Conservation (phyloP, 2,797 vertebrate species). For the Psittacula echo region DNA sequence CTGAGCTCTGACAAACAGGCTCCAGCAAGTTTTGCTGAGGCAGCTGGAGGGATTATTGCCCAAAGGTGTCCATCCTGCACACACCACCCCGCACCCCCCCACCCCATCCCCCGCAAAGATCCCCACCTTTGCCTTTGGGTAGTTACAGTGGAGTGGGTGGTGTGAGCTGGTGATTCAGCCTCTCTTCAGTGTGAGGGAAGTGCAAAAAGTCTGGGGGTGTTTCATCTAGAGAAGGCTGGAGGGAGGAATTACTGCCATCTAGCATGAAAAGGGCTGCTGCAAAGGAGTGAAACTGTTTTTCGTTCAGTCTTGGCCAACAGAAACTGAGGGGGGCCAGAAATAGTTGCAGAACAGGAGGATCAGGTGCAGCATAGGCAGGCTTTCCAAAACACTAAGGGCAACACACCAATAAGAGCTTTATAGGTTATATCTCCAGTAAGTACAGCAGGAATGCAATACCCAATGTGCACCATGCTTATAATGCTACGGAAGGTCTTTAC, state of each 20-base stretch:
- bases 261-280: not conserved
- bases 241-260: not conserved
- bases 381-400: not conserved
- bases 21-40: not conserved
- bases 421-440: not conserved
- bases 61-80: no score
- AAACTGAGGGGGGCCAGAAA: not conserved
- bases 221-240: not conserved
- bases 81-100: accelerated
- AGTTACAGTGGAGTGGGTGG: not conserved
- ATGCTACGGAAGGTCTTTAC: not conserved
- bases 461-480: not conserved
- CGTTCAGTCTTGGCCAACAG: not conserved
- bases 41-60: not conserved
- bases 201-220: not conserved
- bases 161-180: not conserved
- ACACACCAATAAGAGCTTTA: not conserved
- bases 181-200: not conserved
- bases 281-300: not conserved
- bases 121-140: not conserved
- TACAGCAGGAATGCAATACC: not conserved
- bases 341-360: not conserved
- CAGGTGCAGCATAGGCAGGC: not conserved
- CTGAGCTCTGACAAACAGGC: not conserved
- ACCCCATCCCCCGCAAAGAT: accelerated